Evolutionary conservation across 2,888 invertebrate genomes (phyloP).

Genomic region (Noctua comes): DNA sequence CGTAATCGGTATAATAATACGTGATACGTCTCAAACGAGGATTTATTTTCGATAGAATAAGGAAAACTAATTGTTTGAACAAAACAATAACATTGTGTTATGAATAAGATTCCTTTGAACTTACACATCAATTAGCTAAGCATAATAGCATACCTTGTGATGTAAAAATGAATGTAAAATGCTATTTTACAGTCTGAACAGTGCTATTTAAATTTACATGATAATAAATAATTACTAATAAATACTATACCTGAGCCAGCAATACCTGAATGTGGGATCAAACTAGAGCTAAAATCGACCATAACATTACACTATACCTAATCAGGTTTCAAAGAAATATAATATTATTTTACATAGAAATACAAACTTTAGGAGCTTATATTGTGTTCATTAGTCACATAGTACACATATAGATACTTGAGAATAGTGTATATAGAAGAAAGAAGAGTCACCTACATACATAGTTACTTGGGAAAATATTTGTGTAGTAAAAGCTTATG

Average conservation of each 20-base stretch:
- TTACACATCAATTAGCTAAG: not conserved
- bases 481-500: slow-evolving; percentile 49
- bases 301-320: slow-evolving; percentile 55
- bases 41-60: slow-evolving; percentile 5
- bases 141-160: not conserved
- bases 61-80: slow-evolving; percentile 9
- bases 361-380: slow-evolving; percentile 21
- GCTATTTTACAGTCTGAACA: slow-evolving; percentile 35
- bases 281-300: slow-evolving; percentile 66
- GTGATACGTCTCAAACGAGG: not conserved
- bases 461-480: slow-evolving; percentile 48
- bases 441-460: slow-evolving; percentile 40
- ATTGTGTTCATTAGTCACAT: slow-evolving; percentile 25
- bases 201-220: slow-evolving; percentile 39
- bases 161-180: slow-evolving; percentile 1
- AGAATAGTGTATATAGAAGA: slow-evolving; percentile 19
- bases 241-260: slow-evolving; percentile 68
- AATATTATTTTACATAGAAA: slow-evolving; percentile 37
- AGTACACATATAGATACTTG: slow-evolving; percentile 35
- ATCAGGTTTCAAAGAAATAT: slow-evolving; percentile 10
- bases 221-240: slow-evolving; percentile 57
- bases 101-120: not conserved
- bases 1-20: slow-evolving; percentile 4
- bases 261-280: slow-evolving; percentile 67
- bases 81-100: slow-evolving; percentile 18